Conservation (phyloP, 2,888 invertebrate genomes). For the Brachypterus glaber region DNA sequence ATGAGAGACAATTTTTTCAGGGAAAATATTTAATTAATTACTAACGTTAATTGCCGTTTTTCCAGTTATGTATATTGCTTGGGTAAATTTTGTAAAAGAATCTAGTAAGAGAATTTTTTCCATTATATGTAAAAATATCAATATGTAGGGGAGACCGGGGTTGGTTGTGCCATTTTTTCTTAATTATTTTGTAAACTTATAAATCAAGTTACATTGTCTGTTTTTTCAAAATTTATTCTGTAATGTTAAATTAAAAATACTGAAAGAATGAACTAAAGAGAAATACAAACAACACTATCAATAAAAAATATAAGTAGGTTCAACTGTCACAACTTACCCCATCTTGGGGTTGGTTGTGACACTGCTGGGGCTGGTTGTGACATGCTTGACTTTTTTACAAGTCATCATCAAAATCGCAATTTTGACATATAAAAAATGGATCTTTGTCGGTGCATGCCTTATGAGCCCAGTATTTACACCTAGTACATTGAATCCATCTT, state of each 20-base stretch:
- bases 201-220: not conserved
- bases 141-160: conserved; percentile 1
- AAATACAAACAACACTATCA: not conserved
- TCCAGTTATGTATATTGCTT: too few relatives aligned
- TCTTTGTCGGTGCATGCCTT: not conserved
- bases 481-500: not conserved
- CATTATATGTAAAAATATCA: too few relatives aligned
- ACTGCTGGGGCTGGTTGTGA: not conserved
- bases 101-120: too few relatives aligned
- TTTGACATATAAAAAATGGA: conserved; percentile 1
- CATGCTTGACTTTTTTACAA: not conserved
- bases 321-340: too few relatives aligned
- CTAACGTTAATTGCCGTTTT: too few relatives aligned
- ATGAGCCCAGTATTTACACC: not conserved
- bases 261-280: not conserved
- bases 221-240: not conserved
- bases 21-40: too few relatives aligned
- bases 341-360: too few relatives aligned
- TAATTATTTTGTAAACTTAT: not conserved
- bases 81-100: too few relatives aligned
- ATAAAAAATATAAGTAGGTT: not conserved
- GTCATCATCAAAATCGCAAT: not conserved
- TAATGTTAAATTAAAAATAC: not conserved
- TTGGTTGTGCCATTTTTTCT: not conserved
- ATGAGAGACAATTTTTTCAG: too few relatives aligned